Base-by-base conservation (phyloP, 1,140 invertebrate species). In the Drosophila virilis region DNA sequence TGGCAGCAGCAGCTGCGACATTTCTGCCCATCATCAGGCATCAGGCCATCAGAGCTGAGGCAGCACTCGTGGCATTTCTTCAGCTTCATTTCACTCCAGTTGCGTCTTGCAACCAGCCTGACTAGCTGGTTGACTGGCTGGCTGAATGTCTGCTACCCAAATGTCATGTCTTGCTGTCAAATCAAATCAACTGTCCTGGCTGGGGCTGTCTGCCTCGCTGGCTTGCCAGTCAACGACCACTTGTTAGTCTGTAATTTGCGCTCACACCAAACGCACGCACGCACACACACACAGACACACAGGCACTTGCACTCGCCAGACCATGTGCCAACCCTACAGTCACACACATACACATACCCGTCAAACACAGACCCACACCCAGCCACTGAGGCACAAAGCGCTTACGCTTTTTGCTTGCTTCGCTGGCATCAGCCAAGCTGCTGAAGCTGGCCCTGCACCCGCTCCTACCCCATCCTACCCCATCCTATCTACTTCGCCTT, bases 201-300 rank as follows among this genome's bases (percentile, higher is more conserved):
- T 79, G 78, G 46, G 65, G 69, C 68, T 79, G 83, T 83, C 79
- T 88, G 83, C 79, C 76, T 86, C 73, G 83, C 69, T 89, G 83
- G 83, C 72, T 86, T 86, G 83, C 83, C 83, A 86, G 86, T 86
- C 84, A 89, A 84, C 80, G 84, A 89, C 84, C 84, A 89, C 84
- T 89, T 89, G 84, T 89, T 89, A 89, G 84, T 89, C 84, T 89
- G 80, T 89, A 89, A 89, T 89, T 89, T 88, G 77, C 74, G 61
- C 77, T 74, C 79, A 69, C 61, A 52, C 70, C 51, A 61, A 57
- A 40, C 8, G 35, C 62, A 69, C 35, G 52, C 38, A 64, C 68
- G 40, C 66, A 61, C 38, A 69, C 68, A 28, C 6, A 58, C 52
- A 28, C 6, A 58, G 46, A 55, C 55, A 59, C 17, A 58, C 38